A percentile compares a stretch with the other conserved stretches of the same genome.
Conservation (phyloP, 1,140 invertebrate species). For the Zaprionus tsacasi region DNA sequence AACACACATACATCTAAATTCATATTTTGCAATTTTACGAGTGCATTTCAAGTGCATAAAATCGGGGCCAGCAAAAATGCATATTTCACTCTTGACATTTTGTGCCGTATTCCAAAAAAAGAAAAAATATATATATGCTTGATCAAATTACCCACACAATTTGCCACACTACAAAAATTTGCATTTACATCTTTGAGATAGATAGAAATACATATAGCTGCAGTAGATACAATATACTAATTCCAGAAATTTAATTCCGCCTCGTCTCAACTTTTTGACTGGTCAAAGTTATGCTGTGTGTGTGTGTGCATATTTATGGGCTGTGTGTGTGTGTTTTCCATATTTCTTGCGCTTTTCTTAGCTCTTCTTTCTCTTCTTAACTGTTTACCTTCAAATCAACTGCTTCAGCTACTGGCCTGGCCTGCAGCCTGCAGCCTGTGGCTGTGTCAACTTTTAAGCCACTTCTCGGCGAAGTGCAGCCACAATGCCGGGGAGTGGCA, state of each 20-base stretch:
- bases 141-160: slow-evolving; percentile 38
- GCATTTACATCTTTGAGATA: slow-evolving; percentile 5
- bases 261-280: slow-evolving; percentile 1
- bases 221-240: not conserved
- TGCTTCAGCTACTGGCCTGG: slow-evolving; percentile 45
- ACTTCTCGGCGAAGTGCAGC: slow-evolving; percentile 62
- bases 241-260: slow-evolving; percentile 2
- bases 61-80: slow-evolving; percentile 8
- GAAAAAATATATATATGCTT: not conserved
- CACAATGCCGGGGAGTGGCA: slow-evolving; percentile 58
- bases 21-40: slow-evolving; percentile 44
- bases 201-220: not conserved
- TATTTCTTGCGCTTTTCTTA: slow-evolving; percentile 56
- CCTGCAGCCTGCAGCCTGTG: slow-evolving; percentile 21
- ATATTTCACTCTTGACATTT: slow-evolving; percentile 14
- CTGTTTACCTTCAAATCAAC: slow-evolving; percentile 78
- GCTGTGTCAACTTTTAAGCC: slow-evolving; percentile 76
- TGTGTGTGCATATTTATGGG: not conserved
- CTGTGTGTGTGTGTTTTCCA: slow-evolving; percentile 3
- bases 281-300: slow-evolving; percentile 12
- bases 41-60: slow-evolving; percentile 34
- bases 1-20: slow-evolving; percentile 30
- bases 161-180: slow-evolving; percentile 12
- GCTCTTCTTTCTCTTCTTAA: slow-evolving; percentile 37
- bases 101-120: slow-evolving; percentile 5